A percentile compares a stretch with the other conserved stretches of the same genome.
phyloP scores from a whole-genome alignment of 2,888 invertebrate species.

The Nemurella pictetii region DNA sequence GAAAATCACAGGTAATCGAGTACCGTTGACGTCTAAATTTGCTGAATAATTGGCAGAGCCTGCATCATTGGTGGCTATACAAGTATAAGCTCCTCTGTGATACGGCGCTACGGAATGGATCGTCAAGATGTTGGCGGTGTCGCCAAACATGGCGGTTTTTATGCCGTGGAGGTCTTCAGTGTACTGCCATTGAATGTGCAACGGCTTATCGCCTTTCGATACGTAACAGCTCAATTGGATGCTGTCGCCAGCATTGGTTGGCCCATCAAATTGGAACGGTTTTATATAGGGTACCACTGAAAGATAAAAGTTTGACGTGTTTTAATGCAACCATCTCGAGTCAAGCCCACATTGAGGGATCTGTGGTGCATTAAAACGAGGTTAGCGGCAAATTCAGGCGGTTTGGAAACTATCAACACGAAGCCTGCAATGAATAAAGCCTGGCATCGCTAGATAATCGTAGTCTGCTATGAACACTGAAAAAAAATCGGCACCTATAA shows the following conservation, averaged over 20 bases:
- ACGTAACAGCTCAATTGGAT: slow-evolving; percentile 49
- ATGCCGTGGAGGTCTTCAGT: slow-evolving; percentile 49
- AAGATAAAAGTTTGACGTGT: slow-evolving; percentile 9
- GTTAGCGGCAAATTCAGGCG: background rate
- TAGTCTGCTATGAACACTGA: background rate
- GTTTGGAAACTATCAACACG: background rate
- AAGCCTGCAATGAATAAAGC: background rate
- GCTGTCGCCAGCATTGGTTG: slow-evolving; percentile 50
- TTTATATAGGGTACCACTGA: slow-evolving; percentile 46
- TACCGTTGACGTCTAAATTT: slow-evolving; percentile 60
- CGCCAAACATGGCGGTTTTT: slow-evolving; percentile 50
- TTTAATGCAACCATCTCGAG: background rate
- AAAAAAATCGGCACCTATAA: background rate
- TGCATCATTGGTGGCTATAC: slow-evolving; percentile 72
- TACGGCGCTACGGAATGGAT: slow-evolving; percentile 44
- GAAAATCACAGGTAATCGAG: slow-evolving; percentile 42
- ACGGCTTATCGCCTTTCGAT: slow-evolving; percentile 48
- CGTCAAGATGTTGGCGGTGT: slow-evolving; percentile 51
- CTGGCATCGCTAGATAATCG: background rate
- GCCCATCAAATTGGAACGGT: slow-evolving; percentile 48
- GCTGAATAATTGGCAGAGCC: slow-evolving; percentile 64
- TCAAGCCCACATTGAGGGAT: background rate
- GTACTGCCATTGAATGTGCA: slow-evolving; percentile 46
- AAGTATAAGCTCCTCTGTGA: slow-evolving; percentile 68
- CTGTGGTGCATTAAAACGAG: background rate